phyloP scores from a whole-genome alignment of 2,113 vertebrate species.

The Corapipo altera region DNA sequence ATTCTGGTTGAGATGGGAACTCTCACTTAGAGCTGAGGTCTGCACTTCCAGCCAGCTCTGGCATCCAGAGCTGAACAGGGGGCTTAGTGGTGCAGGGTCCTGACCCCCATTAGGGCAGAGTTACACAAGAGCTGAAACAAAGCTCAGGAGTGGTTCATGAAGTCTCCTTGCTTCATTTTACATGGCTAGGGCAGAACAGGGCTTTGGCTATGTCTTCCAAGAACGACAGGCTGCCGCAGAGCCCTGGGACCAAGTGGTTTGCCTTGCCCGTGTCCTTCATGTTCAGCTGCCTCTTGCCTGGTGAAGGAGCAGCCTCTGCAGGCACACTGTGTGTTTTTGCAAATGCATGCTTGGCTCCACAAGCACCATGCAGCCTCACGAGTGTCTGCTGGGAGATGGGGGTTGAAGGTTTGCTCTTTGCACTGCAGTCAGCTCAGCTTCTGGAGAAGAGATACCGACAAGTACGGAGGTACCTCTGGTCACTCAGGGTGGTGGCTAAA shows the following conservation, averaged over 20 bases:
- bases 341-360: background rate
- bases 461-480: background rate
- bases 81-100: background rate
- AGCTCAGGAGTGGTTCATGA: background rate
- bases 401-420: background rate
- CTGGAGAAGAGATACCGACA: background rate
- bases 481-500: background rate
- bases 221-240: background rate
- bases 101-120: background rate
- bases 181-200: rapidly evolving
- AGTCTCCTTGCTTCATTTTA: background rate
- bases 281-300: rapidly evolving
- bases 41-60: background rate
- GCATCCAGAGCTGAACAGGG: background rate
- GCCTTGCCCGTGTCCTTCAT: background rate
- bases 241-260: background rate
- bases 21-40: background rate
- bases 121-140: background rate
- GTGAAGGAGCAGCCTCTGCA: background rate
- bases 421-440: background rate
- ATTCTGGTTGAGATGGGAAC: background rate
- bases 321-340: background rate
- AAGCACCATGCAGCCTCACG: rapidly evolving
- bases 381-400: background rate
- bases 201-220: background rate